Evolutionary conservation across 2,797 vertebrate species (phyloP).

Genomic region (Zenarchopterus dispar): DNA sequence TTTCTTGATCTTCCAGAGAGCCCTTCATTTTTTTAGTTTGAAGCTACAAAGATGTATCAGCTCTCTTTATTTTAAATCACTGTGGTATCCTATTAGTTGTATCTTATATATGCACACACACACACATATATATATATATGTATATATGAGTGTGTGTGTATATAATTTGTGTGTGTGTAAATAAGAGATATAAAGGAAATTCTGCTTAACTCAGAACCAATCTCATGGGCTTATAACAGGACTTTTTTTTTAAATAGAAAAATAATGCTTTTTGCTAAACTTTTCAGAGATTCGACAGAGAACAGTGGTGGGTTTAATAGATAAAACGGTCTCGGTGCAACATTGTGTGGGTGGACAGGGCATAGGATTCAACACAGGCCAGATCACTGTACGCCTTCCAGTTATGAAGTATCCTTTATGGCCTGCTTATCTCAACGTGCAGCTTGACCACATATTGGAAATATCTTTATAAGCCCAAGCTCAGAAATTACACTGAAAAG

Average conservation of each 20-base stretch:
- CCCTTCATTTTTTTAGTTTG: too few species aligned
- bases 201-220: constrained; percentile 8
- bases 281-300: constrained; percentile 4
- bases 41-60: too few species aligned
- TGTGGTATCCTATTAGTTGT: too few species aligned
- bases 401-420: neutral
- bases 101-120: too few species aligned
- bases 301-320: constrained; percentile 5
- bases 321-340: constrained; percentile 10
- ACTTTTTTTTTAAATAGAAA: constrained; percentile 19
- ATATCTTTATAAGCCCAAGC: neutral
- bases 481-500: neutral
- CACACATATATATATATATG: too few species aligned
- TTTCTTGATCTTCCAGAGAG: too few species aligned
- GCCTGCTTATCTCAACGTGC: constrained; percentile 4
- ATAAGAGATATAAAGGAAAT: too few species aligned
- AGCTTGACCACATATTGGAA: neutral
- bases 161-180: too few species aligned
- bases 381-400: constrained; percentile 9
- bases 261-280: constrained; percentile 23
- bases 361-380: neutral
- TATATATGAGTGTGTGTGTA: too few species aligned
- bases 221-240: constrained; percentile 12
- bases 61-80: too few species aligned
- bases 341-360: constrained; percentile 20